Conservation (phyloP, 2,888 invertebrate genomes). For the Diabrotica balteata region DNA sequence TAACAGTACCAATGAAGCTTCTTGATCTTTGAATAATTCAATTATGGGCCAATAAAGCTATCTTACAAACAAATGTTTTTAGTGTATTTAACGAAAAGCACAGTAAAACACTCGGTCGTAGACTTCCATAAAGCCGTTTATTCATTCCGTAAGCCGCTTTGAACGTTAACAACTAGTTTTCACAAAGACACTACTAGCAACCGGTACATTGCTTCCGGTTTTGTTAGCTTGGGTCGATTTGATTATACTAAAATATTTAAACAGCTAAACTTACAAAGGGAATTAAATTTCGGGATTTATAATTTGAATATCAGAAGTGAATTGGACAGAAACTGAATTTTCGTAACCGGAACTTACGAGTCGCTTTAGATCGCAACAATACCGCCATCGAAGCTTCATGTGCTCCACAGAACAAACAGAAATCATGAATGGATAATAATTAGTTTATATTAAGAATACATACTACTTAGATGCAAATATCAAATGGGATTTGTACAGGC, state of each 20-base stretch:
- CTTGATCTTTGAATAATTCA: too few relatives aligned
- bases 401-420: too few relatives aligned
- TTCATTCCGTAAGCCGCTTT: slow-evolving; percentile 14
- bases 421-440: too few relatives aligned
- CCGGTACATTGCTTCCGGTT: slow-evolving; percentile 21
- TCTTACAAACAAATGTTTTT: too few relatives aligned
- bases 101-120: slow-evolving; percentile 1
- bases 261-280: slow-evolving; percentile 19
- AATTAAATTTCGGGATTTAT: slow-evolving; percentile 25
- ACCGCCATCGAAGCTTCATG: too few relatives aligned
- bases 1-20: too few relatives aligned
- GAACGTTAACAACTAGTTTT: slow-evolving; percentile 26
- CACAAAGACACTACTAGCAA: slow-evolving; percentile 22
- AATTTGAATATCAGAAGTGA: slow-evolving; percentile 15
- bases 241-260: slow-evolving; percentile 28
- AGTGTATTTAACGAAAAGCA: too few relatives aligned
- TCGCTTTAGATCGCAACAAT: too few relatives aligned
- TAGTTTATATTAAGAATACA: too few relatives aligned
- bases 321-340: slow-evolving; percentile 9
- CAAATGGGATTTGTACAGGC: too few relatives aligned
- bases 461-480: too few relatives aligned
- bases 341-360: not conserved
- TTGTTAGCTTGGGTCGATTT: slow-evolving; percentile 26
- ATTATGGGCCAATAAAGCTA: too few relatives aligned
- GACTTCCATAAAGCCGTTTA: slow-evolving; percentile 14